phyloP scores from a whole-genome alignment of 2,888 invertebrate species.

The Caenorhabditis macrosperma region DNA sequence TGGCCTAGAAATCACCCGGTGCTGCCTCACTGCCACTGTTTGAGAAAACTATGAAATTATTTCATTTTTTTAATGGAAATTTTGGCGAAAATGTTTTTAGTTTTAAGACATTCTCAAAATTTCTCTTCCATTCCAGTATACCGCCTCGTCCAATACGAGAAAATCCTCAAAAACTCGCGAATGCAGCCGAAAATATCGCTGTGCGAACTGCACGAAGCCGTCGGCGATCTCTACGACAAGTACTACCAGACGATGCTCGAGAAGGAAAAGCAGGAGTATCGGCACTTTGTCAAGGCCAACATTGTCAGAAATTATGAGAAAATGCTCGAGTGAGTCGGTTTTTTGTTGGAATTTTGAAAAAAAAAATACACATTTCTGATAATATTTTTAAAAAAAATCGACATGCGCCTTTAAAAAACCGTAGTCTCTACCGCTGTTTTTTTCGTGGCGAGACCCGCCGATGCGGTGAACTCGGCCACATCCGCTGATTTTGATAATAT shows the following conservation, averaged over 20 bases:
- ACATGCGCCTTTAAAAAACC: not conserved
- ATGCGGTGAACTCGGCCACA: too few relatives aligned
- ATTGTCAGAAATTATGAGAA: slow-evolving; percentile 43
- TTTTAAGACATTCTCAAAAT: not conserved
- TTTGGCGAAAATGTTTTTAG: too few relatives aligned
- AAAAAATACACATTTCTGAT: not conserved
- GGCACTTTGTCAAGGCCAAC: slow-evolving; percentile 10
- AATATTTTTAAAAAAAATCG: not conserved
- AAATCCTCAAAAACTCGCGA: slow-evolving; percentile 6
- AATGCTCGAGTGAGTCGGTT: slow-evolving; percentile 48
- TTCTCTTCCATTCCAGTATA: slow-evolving; percentile 24
- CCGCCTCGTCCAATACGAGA: slow-evolving; percentile 34
- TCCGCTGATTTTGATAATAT: too few relatives aligned
- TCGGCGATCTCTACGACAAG: slow-evolving; percentile 49
- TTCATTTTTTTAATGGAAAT: too few relatives aligned
- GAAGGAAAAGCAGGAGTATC: slow-evolving; percentile 43
- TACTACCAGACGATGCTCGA: slow-evolving; percentile 42
- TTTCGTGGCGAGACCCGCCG: too few relatives aligned
- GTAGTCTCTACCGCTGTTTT: too few relatives aligned
- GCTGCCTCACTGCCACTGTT: too few relatives aligned
- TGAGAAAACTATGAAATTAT: too few relatives aligned
- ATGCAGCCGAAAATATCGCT: slow-evolving; percentile 1
- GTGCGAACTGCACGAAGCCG: slow-evolving; percentile 45
- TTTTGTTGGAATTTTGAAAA: not conserved
- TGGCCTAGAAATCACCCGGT: too few relatives aligned